Evolutionary conservation across 2,113 vertebrate genomes (phyloP).

Genomic region (Melanostigma gelatinosum): DNA sequence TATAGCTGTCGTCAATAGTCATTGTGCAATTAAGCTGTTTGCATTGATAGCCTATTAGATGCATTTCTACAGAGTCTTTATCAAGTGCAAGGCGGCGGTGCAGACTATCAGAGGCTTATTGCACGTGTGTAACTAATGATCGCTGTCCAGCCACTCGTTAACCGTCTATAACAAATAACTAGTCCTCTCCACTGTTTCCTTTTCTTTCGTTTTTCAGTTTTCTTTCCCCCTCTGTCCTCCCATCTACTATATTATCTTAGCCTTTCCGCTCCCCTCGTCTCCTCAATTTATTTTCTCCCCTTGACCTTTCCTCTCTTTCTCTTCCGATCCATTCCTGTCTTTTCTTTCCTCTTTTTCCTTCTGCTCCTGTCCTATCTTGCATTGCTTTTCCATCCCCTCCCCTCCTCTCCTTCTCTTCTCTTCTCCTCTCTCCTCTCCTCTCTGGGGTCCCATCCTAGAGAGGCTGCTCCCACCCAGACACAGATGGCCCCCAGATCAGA

Average conservation of each 20-base stretch:
- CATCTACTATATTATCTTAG: conserved; percentile 31
- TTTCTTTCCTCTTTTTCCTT: background rate
- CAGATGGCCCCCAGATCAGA: conserved; percentile 93
- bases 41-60: conserved; percentile 92
- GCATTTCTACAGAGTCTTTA: conserved; percentile 85
- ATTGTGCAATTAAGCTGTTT: conserved; percentile 94
- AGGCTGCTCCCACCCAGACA: conserved; percentile 82
- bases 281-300: conserved; percentile 42
- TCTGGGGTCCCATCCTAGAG: conserved; percentile 87
- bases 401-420: conserved; percentile 9
- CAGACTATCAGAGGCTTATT: conserved; percentile 44
- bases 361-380: conserved; percentile 5
- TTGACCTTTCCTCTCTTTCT: conserved; percentile 55
- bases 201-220: conserved; percentile 24
- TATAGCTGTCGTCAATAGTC: conserved; percentile 93
- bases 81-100: conserved; percentile 55
- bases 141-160: conserved; percentile 46
- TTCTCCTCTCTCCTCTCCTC: conserved; percentile 65
- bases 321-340: conserved; percentile 8
- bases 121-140: conserved; percentile 32
- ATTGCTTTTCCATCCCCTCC: conserved; percentile 13
- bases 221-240: conserved; percentile 22
- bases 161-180: conserved; percentile 39
- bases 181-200: conserved; percentile 25
- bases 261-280: conserved; percentile 25